A percentile compares a stretch with the other conserved stretches of the same genome.
Evolutionary conservation across 2,888 invertebrate genomes (phyloP).

Genomic region (Eilema sororculum): DNA sequence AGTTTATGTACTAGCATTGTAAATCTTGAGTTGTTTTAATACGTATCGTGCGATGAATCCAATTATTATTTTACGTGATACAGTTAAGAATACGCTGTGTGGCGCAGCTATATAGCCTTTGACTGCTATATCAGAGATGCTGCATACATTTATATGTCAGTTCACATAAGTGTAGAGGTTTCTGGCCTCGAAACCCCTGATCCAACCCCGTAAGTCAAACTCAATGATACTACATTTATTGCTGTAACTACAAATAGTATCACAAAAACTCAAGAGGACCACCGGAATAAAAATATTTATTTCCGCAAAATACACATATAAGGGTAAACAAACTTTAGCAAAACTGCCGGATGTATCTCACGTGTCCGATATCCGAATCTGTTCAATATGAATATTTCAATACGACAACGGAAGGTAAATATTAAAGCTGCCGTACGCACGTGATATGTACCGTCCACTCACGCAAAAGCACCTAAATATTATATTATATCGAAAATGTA

Average conservation of each 20-base stretch:
- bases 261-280: neutral
- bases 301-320: neutral
- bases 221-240: neutral
- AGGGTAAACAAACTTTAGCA: slow-evolving; percentile 18
- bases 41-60: no score
- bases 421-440: slow-evolving; percentile 23
- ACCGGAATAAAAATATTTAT: neutral
- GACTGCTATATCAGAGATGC: no score
- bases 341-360: slow-evolving; percentile 26
- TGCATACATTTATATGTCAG: no score
- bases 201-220: neutral
- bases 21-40: no score
- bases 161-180: no score
- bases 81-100: no score
- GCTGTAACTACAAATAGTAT: neutral
- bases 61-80: no score
- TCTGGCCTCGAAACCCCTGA: no score
- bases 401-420: slow-evolving; percentile 26
- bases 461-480: slow-evolving; percentile 2
- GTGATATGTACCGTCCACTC: neutral
- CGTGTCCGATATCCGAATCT: slow-evolving; percentile 24
- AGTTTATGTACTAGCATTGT: no score
- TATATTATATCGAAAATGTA: neutral
- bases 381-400: slow-evolving; percentile 47
- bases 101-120: no score